Base-by-base conservation (phyloP, 1,140 invertebrate genomes). In the Calliopsis andreniformis region DNA sequence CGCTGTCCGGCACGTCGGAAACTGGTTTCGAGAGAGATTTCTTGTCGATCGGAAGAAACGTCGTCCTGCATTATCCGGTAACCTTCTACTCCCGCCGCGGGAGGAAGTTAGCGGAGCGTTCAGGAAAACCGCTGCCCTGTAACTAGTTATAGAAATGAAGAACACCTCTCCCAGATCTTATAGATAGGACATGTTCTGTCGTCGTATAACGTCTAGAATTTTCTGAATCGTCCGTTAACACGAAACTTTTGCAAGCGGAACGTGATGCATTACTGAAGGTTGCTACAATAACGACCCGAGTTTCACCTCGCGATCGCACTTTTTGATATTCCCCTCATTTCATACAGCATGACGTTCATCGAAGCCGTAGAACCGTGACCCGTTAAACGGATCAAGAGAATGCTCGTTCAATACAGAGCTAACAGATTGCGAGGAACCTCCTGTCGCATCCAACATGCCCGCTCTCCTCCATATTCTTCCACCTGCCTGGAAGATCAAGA, bases 361-460 rank as follows among this genome's bases (percentile, higher is more conserved):
- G 83, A 85, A 86, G 83, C 80, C 83, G 20, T 68, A 67, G 30
- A 64, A 43, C 55, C 51, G 20, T 28, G 45, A 35, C 20, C 58
- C 58, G 39, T 61, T 86, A 86, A 86, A 75, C 49, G 76, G 80
- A 86, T 86, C 69, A 80, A 73, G 25, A 59, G 58, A 49, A 43
- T 35, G 49, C 45, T 53, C 43, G 42, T 72, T 59, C 63, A 35
- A 78, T 47, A 8, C 25, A 30, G 14, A 59, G 8, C 5, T 20
- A 35, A 8, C 42, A 23, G 64, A 23, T 39, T 25, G 43, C 39
- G 43, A 14, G 23, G 55, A 6, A 2, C 23, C 8, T 28, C 8
- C 16, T 20, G 49, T 67, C 71, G 20, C 28, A 28, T 75, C 28
- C 45, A 42, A 62, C 63, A 72, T 28, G 45, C 8, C 14, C 14